phyloP scores from a whole-genome alignment of 2,797 vertebrate species.

The Characodon lateralis region DNA sequence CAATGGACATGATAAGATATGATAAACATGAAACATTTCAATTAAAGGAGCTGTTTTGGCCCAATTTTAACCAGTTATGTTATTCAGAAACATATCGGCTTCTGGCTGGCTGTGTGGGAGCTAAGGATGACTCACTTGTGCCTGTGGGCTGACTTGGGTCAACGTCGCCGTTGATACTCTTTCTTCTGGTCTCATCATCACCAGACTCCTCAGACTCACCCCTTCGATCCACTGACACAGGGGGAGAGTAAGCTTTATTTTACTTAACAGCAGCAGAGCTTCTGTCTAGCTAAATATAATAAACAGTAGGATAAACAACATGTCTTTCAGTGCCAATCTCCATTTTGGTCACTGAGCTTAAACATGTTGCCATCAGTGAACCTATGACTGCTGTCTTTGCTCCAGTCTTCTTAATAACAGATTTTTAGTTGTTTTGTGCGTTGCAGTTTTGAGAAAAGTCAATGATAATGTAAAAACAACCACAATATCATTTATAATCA shows the following conservation, averaged over 20 bases:
- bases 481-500: neutral
- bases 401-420: neutral
- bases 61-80: neutral
- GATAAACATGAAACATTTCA: neutral
- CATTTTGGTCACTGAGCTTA: neutral
- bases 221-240: conserved; percentile 88
- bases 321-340: neutral
- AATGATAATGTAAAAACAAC: too few species aligned
- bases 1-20: neutral
- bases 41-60: neutral
- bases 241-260: conserved; percentile 9
- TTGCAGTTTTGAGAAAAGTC: neutral
- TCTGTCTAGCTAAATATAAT: conserved; percentile 1
- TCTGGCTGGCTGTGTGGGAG: neutral
- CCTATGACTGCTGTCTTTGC: neutral
- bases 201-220: conserved; percentile 96
- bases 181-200: conserved; percentile 92
- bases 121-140: conserved; percentile 64
- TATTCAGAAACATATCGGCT: neutral
- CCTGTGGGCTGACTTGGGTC: conserved; percentile 78
- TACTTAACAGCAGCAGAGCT: neutral
- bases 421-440: neutral
- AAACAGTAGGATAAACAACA: conserved; percentile 10
- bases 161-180: conserved; percentile 81
- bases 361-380: neutral